Evolutionary conservation across 2,888 invertebrate species (phyloP).

Genomic region (Idaea aversata): DNA sequence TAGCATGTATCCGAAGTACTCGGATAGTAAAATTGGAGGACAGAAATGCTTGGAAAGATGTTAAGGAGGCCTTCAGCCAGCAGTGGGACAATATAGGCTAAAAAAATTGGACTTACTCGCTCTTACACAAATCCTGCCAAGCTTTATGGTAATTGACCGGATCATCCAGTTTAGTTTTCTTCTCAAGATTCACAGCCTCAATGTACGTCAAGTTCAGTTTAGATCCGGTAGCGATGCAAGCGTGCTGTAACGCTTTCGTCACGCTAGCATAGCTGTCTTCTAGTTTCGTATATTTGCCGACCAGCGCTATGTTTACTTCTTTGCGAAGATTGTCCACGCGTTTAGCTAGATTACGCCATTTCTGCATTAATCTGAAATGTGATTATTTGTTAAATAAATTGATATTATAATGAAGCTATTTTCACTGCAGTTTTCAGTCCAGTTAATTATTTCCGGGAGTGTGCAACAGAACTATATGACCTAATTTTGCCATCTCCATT

Average conservation of each 20-base stretch:
- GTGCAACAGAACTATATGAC: no score
- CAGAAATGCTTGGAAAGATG: no score
- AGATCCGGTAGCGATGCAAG: conserved; percentile 91
- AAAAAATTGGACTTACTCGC: conserved; percentile 84
- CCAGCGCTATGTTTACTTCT: conserved; percentile 93
- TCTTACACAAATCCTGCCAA: conserved; percentile 94
- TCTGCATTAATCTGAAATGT: conserved; percentile 84
- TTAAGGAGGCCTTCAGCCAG: no score
- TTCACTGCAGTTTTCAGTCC: no score
- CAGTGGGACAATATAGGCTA: no score
- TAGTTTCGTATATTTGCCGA: conserved; percentile 97
- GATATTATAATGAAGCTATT: no score
- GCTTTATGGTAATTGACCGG: conserved; percentile 95
- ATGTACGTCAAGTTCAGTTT: conserved; percentile 94
- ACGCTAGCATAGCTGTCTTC: conserved; percentile 99
- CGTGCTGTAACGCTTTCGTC: conserved; percentile 96
- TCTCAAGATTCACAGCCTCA: conserved; percentile 94
- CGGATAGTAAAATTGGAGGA: no score
- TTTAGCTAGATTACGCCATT: conserved; percentile 94
- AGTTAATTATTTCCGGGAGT: no score
- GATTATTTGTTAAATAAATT: no score
- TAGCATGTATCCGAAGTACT: no score
- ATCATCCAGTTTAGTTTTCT: conserved; percentile 84
- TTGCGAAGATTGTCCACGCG: conserved; percentile 91
- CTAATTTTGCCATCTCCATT: no score